These are phyloP conservation scores for Ophion obscuratus DNA, from an alignment of 2,888 invertebrate genomes.

Conservation along the genomic window DNA sequence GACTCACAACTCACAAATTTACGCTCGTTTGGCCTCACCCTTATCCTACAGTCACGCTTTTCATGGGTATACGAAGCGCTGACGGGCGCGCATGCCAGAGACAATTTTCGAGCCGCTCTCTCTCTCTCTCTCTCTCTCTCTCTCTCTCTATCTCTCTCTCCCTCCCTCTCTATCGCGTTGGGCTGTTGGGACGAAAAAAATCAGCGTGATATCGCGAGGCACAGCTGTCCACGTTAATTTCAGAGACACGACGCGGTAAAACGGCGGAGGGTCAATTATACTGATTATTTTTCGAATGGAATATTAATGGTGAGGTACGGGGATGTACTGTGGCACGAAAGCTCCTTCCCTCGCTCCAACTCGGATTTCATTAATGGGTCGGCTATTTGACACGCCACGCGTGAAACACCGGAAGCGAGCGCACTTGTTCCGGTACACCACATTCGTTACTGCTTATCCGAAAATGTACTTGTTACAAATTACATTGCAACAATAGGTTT, in stretches of 20 bases:
- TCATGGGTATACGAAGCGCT: too few species aligned
- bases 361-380: slow-evolving; percentile 70
- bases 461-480: too few species aligned
- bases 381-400: slow-evolving; percentile 41
- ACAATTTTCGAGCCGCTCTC: too few species aligned
- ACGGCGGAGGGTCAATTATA: slow-evolving; percentile 67
- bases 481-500: too few species aligned
- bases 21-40: too few species aligned
- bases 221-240: slow-evolving; percentile 41
- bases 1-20: too few species aligned
- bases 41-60: too few species aligned
- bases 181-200: not conserved
- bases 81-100: too few species aligned
- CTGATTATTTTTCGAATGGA: slow-evolving; percentile 71
- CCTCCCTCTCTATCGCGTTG: too few species aligned
- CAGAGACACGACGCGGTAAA: slow-evolving; percentile 1
- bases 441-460: not conserved
- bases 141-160: too few species aligned
- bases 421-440: slow-evolving; percentile 25
- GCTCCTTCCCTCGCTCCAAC: slow-evolving; percentile 43
- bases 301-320: slow-evolving; percentile 64
- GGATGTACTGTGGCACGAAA: slow-evolving; percentile 14
- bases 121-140: too few species aligned
- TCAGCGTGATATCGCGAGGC: slow-evolving; percentile 1
- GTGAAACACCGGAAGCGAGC: slow-evolving; percentile 6